A percentile compares a stretch with the other conserved stretches of the same genome.
Conservation (phyloP, 2,797 vertebrate genomes). For the Girardinus metallicus region DNA sequence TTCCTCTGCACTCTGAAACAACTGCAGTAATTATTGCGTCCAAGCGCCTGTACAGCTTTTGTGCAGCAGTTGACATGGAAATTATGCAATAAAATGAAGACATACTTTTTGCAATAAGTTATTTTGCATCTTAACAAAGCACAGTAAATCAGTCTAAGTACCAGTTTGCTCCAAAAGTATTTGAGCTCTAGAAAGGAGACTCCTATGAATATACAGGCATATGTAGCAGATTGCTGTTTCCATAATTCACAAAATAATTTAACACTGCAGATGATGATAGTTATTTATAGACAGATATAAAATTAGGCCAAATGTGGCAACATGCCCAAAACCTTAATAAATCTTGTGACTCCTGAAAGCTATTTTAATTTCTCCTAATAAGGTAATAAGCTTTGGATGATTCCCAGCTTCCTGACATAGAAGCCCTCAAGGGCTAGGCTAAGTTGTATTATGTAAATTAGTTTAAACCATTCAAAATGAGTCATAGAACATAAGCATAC, state of each 20-base stretch:
- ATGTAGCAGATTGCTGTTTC: not conserved
- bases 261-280: not conserved
- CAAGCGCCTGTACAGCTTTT: not conserved
- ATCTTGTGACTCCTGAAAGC: not conserved
- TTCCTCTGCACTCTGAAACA: not conserved
- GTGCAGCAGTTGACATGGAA: not conserved
- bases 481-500: not conserved
- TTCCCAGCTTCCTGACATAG: not conserved
- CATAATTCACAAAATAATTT: not conserved
- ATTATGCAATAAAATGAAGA: not conserved
- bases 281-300: not conserved
- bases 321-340: not conserved
- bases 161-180: not conserved
- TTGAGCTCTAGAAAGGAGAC: not conserved
- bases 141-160: not conserved
- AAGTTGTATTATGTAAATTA: slow-evolving; percentile 50
- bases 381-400: not conserved
- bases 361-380: not conserved
- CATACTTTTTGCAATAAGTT: not conserved
- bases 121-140: not conserved
- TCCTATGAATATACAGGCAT: not conserved
- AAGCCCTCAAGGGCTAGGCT: slow-evolving; percentile 25
- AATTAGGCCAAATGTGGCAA: not conserved
- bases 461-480: not conserved
- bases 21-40: not conserved